phyloP scores from a whole-genome alignment of 2,113 vertebrate genomes.

The Strix uralensis region DNA sequence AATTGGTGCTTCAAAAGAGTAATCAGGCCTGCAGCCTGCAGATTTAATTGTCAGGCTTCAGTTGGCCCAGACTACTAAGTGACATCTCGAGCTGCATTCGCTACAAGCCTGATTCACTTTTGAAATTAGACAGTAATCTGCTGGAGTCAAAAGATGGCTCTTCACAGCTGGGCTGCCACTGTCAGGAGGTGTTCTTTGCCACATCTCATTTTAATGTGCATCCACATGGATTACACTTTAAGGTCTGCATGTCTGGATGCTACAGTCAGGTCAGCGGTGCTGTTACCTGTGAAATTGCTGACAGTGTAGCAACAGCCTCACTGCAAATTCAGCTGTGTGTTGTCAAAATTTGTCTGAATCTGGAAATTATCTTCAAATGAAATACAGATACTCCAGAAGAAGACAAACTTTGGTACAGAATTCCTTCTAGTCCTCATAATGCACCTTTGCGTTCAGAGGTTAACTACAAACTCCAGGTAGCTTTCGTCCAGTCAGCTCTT shows the following conservation, averaged over 20 bases:
- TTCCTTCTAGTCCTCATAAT: not conserved
- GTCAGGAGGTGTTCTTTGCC: not conserved
- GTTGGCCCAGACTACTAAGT: not conserved
- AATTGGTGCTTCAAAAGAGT: not conserved
- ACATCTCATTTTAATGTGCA: not conserved
- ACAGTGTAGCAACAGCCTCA: not conserved
- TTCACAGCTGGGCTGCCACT: not conserved
- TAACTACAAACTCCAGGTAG: not conserved
- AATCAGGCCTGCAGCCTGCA: not conserved
- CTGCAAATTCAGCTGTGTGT: not conserved
- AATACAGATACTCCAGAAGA: not conserved
- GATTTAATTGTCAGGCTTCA: not conserved
- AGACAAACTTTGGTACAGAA: not conserved
- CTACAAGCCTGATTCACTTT: not conserved
- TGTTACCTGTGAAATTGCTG: not conserved
- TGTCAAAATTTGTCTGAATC: not conserved
- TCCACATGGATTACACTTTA: not conserved
- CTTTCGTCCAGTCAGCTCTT: not conserved
- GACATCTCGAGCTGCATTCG: not conserved
- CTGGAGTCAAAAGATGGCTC: not conserved
- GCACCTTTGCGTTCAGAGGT: not conserved
- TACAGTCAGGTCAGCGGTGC: not conserved
- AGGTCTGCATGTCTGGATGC: not conserved
- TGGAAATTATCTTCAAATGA: not conserved
- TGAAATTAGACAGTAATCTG: not conserved